phyloP scores from a whole-genome alignment of 92 coral and sea anemone genomes.

The Zoanthus sociatus region DNA sequence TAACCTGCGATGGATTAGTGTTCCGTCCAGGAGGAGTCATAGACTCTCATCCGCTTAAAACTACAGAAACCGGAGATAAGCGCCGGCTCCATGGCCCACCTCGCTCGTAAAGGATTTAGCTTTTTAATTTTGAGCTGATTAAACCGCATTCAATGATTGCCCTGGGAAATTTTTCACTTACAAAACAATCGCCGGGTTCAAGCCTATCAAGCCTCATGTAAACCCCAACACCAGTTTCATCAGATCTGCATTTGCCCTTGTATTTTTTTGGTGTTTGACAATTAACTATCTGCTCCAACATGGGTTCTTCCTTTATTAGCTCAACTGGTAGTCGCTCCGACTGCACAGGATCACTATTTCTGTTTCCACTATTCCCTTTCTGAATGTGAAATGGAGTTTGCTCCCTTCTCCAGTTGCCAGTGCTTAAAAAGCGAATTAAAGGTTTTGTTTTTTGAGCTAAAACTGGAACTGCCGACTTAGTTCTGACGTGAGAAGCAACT shows the following conservation, averaged over 20 bases:
- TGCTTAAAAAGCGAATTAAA: not conserved
- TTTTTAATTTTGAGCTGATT: no score
- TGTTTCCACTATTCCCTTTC: not conserved
- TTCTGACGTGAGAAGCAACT: not conserved
- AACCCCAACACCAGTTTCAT: constrained; percentile 80
- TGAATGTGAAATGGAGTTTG: constrained; percentile 16
- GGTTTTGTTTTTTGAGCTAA: constrained; percentile 6
- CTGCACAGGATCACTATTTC: not conserved
- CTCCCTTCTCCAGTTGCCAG: not conserved
- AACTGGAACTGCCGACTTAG: constrained; percentile 27
- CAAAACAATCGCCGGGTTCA: constrained; percentile 75
- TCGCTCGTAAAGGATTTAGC: no score
- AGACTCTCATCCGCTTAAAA: no score
- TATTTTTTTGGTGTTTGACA: not conserved
- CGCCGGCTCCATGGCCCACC: no score
- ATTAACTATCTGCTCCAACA: not conserved
- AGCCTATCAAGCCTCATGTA: constrained; percentile 83
- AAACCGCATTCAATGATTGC: no score
- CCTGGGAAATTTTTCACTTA: constrained; percentile 46
- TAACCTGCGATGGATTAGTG: no score
- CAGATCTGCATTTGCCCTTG: not conserved
- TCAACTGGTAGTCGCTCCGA: constrained; percentile 10
- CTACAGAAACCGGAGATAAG: no score
- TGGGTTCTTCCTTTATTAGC: constrained; percentile 21
- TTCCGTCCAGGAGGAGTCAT: no score